Evolutionary conservation across 2,113 vertebrate species (phyloP).

Genomic region (Herpailurus yagouaroundi): DNA sequence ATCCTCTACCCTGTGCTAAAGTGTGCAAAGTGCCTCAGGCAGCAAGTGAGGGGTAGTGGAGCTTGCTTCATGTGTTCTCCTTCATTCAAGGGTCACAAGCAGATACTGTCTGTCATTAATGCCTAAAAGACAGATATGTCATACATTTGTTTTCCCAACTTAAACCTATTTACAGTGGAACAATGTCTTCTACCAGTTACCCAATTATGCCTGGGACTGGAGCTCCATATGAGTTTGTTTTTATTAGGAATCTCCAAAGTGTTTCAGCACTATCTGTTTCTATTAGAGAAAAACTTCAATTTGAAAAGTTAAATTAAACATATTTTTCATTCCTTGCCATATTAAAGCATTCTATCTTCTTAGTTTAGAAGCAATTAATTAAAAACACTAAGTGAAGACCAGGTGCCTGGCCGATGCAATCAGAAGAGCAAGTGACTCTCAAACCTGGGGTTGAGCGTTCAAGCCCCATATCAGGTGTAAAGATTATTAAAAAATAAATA

Average conservation of each 20-base stretch:
- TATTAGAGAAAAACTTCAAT: slow-evolving; percentile 59
- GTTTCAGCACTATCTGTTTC: neutral
- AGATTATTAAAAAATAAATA: neutral
- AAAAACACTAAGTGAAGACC: neutral
- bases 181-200: neutral
- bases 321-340: slow-evolving; percentile 69
- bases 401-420: neutral
- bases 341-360: slow-evolving; percentile 67
- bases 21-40: neutral
- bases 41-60: neutral
- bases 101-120: neutral
- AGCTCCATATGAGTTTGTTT: neutral
- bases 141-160: neutral
- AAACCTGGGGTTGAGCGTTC: neutral
- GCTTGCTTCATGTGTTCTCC: neutral
- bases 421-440: neutral
- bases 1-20: neutral
- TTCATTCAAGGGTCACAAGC: neutral
- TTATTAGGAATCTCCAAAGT: neutral
- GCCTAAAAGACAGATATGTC: neutral
- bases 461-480: neutral
- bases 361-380: slow-evolving; percentile 31
- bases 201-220: neutral
- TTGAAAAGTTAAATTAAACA: slow-evolving; percentile 74
- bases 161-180: neutral